Percentiles rank a stretch among this genome's conserved stretches.
Conservation (phyloP, 2,888 invertebrate species). For the Actias luna region DNA sequence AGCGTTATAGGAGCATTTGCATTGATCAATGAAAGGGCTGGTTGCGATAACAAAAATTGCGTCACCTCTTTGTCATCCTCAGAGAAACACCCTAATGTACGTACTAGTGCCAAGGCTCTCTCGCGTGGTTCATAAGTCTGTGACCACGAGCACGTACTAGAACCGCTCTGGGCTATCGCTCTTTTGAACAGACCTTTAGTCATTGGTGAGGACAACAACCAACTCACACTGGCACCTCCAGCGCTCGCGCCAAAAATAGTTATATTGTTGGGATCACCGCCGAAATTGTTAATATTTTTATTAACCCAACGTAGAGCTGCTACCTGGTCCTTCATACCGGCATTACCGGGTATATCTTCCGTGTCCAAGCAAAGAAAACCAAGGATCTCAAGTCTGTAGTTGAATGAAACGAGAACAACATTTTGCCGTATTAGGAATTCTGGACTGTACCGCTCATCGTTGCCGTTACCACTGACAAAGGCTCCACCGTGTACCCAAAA, state of each 20-base stretch:
- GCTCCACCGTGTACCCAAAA: slow-evolving; percentile 66
- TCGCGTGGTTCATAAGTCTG: slow-evolving; percentile 72
- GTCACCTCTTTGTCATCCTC: slow-evolving; percentile 48
- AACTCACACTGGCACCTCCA: slow-evolving; percentile 53
- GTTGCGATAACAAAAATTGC: slow-evolving; percentile 50
- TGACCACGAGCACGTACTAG: slow-evolving; percentile 80
- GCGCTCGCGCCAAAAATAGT: slow-evolving; percentile 73
- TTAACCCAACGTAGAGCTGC: slow-evolving; percentile 65
- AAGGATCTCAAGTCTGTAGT: slow-evolving; percentile 62
- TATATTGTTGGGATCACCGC: slow-evolving; percentile 64
- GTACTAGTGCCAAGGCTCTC: slow-evolving; percentile 49
- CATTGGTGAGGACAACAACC: slow-evolving; percentile 68
- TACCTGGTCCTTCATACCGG: slow-evolving; percentile 75
- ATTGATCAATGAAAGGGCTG: slow-evolving; percentile 34
- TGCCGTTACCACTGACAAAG: slow-evolving; percentile 53
- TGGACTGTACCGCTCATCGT: slow-evolving; percentile 57
- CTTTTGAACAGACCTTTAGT: slow-evolving; percentile 62
- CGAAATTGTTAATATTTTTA: slow-evolving; percentile 61
- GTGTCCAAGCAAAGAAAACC: slow-evolving; percentile 67
- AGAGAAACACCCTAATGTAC: slow-evolving; percentile 49
- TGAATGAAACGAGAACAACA: slow-evolving; percentile 63
- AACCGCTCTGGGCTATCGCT: slow-evolving; percentile 87
- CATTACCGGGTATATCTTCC: slow-evolving; percentile 67
- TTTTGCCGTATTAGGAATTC: slow-evolving; percentile 58
- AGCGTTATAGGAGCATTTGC: slow-evolving; percentile 34